A percentile compares a stretch with the other conserved stretches of the same genome.
Evolutionary conservation across 2,797 vertebrate species (phyloP).

Genomic region (Liparis tanakae): DNA sequence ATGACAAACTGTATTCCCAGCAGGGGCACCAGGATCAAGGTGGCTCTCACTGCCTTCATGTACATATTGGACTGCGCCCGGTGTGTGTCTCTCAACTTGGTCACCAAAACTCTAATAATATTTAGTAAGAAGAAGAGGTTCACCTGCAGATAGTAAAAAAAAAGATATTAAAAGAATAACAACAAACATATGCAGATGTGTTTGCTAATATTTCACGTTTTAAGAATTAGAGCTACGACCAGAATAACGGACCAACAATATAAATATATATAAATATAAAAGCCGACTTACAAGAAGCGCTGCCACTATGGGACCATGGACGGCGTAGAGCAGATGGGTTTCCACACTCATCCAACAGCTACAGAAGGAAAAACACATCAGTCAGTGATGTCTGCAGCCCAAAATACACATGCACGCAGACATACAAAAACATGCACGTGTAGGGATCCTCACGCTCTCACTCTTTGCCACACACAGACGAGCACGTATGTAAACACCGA

Average conservation of each 20-base stretch:
- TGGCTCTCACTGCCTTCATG: conserved; percentile 98
- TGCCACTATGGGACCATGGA: conserved; percentile 96
- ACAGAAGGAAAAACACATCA: conserved; percentile 63
- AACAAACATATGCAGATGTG: neutral
- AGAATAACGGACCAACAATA: neutral
- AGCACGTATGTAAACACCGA: conserved; percentile 56
- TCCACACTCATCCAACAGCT: conserved; percentile 99
- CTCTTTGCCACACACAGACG: conserved; percentile 32
- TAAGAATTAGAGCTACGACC: neutral
- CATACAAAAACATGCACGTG: conserved; percentile 31
- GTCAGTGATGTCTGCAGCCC: conserved; percentile 54
- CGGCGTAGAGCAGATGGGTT: conserved; percentile 94
- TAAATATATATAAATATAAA: neutral
- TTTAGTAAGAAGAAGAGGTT: conserved; percentile 98
- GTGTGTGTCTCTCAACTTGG: conserved; percentile 93
- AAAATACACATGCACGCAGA: conserved; percentile 59
- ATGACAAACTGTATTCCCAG: conserved; percentile 97
- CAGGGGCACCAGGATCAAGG: conserved; percentile 94
- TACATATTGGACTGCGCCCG: conserved; percentile 96
- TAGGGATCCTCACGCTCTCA: conserved; percentile 20
- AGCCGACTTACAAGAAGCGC: conserved; percentile 91
- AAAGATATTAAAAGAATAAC: neutral
- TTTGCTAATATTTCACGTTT: neutral
- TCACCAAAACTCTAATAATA: conserved; percentile 95
- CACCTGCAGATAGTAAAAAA: conserved; percentile 80